Percentiles rank a stretch among this genome's conserved stretches.
Conservation (phyloP, 2,888 invertebrate genomes). For the Mellilla xanthometata region DNA sequence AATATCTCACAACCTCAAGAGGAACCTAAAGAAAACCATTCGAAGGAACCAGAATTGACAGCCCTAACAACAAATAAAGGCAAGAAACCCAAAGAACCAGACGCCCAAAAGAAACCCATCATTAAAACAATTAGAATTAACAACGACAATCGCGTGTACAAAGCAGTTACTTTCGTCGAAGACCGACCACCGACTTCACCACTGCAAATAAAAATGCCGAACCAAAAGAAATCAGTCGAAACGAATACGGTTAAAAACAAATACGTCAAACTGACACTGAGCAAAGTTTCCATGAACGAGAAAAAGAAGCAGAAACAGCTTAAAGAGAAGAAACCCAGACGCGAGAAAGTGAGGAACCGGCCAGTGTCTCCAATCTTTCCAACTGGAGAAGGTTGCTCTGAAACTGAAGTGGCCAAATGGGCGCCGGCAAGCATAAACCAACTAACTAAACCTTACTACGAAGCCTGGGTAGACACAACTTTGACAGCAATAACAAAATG, state of each 20-base stretch:
- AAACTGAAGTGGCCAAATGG: constrained; percentile 65
- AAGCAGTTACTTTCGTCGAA: constrained; percentile 57
- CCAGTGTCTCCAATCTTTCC: constrained; percentile 3
- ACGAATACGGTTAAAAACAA: constrained; percentile 3
- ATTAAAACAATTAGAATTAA: constrained; percentile 43
- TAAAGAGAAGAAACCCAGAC: constrained; percentile 6
- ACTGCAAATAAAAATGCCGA: constrained; percentile 50
- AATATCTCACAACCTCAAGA: background rate
- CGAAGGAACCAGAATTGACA: too few relatives aligned
- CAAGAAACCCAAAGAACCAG: constrained; percentile 24
- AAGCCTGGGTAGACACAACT: constrained; percentile 66
- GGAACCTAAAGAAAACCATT: too few relatives aligned
- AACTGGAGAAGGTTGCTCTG: constrained; percentile 42
- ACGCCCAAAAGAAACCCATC: constrained; percentile 37
- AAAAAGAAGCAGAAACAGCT: too few relatives aligned
- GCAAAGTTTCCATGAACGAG: constrained; percentile 2
- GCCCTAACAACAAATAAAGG: constrained; percentile 16
- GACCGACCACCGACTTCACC: constrained; percentile 24
- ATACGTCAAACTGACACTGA: background rate
- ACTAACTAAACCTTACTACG: constrained; percentile 64
- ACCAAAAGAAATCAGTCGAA: background rate
- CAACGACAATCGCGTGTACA: constrained; percentile 37
- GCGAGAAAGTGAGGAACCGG: constrained; percentile 2
- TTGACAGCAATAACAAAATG: constrained; percentile 51
- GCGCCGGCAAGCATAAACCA: constrained; percentile 45